Base-by-base conservation (phyloP, 2,113 vertebrate genomes). In the Dipodomys stephensi region DNA sequence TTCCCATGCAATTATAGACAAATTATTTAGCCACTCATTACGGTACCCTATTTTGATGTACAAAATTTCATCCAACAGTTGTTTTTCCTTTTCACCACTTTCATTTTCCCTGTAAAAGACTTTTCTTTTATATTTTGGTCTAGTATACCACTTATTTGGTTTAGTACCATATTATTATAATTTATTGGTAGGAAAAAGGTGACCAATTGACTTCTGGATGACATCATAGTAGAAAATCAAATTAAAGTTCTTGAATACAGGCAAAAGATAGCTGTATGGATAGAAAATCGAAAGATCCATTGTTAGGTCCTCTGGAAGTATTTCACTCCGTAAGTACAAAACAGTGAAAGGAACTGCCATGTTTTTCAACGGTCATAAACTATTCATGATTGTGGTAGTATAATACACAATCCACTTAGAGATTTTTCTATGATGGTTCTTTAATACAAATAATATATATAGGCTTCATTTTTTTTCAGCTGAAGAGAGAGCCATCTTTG, bases 1-100 rank as follows among this genome's bases (percentile, higher is more conserved):
- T 82, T 13, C 1, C 72, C 3, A 8, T 78, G 18, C 39, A 74
- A 6, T 69, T 67, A 39, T 83, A 91, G 83, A 32, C 23, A 68
- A 76, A 69, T 4, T 87, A 64, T 73, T 93, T 90, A 71, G 18
- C 25, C 18, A 46, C 46, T 84, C 32, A 62, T 2, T 71, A 79
- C 44, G 80, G n/a, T 78, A 62, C 83, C 95, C 86, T 77, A 85
- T 62, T 90, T 72, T 85, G 74, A 92, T 65, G 35, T 35, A 35
- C 22, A 60, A 9, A 69, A 72, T 88, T 77, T 49, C 69, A 77
- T 92, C 12, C 71, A 72, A 73, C 18, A 87, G 44, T 49, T 46
- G 19, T 25, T 6, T 6, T 35, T 79, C 62, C 5, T 44, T 5
- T 27, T 11, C 12, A 30, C 2, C 5, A 46, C 23, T 68, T 23